Evolutionary conservation across 2,888 invertebrate species (phyloP), one percentile per base, ranked within the genome.

Genomic region (Nipponacmea schrenckii): DNA sequence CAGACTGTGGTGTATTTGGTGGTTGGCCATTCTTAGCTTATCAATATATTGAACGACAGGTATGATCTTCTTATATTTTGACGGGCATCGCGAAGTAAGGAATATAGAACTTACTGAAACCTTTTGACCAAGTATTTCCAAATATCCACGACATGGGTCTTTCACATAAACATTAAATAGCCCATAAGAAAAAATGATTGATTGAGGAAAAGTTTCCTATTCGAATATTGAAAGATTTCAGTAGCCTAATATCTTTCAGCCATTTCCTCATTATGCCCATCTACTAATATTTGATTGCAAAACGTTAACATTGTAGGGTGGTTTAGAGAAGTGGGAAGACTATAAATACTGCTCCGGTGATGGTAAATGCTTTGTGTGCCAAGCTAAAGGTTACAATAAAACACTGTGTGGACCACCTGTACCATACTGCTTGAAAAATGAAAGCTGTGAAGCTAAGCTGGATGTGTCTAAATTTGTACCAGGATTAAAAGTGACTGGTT

Each of bases 21-120:
- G 85, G 85, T 14, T 85, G 85, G 85, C 85, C 85, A 0, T 85
- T 81, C 70, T 75, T 85, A 14, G 85, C 85, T 12, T 85, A 84
- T 67, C 83, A 85, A 70, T 85, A 84, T 70, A 71, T 85, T 10
- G 74, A 78, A 73, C 79, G 76, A 75, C 80, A 77, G 67, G 85
- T 85, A 77, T 73, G 80, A 75, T 39, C 39, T 39, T 1, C 8
- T 1, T 8, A 39, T 39, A 39, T 39, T 5, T 39, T 39, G 39
- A 20, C 39, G 8, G 27, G 14, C 12, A 14, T 0, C 10, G 45
- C 1, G 46, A 48, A 2, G 27, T 45, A 15, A 62, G 14, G 24
- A 0, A 64, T 24, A 12, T 64, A 10, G 26, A 26, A 26, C 26
- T 64, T 64, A 62, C 15, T 68, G 50, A 3, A 24, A 44, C 50